Percentiles rank a stretch among this genome's conserved stretches.
phyloP scores from a whole-genome alignment of 2,113 vertebrate genomes.

The Vidua macroura region DNA sequence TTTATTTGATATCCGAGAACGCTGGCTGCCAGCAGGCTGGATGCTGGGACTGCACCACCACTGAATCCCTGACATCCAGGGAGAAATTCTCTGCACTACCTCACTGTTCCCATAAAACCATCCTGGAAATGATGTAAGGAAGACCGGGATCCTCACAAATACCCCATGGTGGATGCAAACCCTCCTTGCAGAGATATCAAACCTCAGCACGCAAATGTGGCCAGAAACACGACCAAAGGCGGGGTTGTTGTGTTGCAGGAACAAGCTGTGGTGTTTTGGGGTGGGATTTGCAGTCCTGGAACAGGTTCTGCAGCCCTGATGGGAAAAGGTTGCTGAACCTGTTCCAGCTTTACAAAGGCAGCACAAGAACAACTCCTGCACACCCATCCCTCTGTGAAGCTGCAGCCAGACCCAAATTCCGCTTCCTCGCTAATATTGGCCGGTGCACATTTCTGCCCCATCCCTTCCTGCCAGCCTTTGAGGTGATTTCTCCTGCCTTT shows the following conservation, averaged over 20 bases:
- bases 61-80: not conserved
- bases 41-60: not conserved
- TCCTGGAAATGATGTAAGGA: not conserved
- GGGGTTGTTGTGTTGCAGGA: not conserved
- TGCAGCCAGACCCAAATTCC: not conserved
- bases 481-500: not conserved
- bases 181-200: not conserved
- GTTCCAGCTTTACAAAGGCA: not conserved
- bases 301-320: not conserved
- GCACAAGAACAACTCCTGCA: not conserved
- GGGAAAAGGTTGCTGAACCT: not conserved
- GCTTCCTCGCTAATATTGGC: not conserved
- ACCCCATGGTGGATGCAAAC: not conserved
- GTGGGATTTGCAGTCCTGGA: not conserved
- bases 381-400: not conserved
- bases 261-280: not conserved
- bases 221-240: not conserved
- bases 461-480: not conserved
- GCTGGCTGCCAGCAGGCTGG: slow-evolving; percentile 14
- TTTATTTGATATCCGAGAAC: not conserved
- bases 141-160: not conserved
- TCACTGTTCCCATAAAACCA: not conserved
- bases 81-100: not conserved
- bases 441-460: not conserved
- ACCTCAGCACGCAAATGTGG: not conserved